Evolutionary conservation across 1,140 invertebrate species (phyloP).

Genomic region (Ctenoplectra terminalis): DNA sequence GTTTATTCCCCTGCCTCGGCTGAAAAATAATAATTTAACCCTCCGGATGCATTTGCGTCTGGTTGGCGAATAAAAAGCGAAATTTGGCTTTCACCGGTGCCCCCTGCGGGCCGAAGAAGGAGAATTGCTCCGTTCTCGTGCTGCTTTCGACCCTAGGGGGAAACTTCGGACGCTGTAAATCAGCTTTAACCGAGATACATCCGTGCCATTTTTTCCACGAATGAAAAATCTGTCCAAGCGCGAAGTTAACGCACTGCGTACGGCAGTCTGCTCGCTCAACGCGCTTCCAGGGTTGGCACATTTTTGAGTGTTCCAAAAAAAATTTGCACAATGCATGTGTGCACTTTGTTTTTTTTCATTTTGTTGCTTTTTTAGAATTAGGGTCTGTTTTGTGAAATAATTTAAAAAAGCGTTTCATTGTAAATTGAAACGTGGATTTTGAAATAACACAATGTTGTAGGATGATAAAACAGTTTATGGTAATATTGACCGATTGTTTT

Average conservation of each 20-base stretch:
- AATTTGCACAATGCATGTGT: too few species aligned
- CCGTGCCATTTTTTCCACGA: not conserved
- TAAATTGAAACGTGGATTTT: too few species aligned
- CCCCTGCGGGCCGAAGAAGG: not conserved
- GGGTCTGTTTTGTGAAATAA: too few species aligned
- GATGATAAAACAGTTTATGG: too few species aligned
- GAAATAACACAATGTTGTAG: too few species aligned
- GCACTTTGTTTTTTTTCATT: too few species aligned
- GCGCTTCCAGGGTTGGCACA: too few species aligned
- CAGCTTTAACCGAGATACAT: not conserved
- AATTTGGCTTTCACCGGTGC: not conserved
- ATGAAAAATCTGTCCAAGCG: not conserved
- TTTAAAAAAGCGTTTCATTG: too few species aligned
- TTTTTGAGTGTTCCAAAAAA: not conserved
- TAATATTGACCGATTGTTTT: too few species aligned
- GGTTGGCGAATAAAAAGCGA: constrained; percentile 9
- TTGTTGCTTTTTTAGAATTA: too few species aligned
- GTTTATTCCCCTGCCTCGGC: not conserved
- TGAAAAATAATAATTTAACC: constrained; percentile 25
- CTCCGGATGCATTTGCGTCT: not conserved
- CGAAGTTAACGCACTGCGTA: not conserved
- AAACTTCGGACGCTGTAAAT: constrained; percentile 25
- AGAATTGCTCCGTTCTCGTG: not conserved
- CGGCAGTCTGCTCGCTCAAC: too few species aligned
- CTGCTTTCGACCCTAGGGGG: not conserved